A percentile compares a stretch with the other conserved stretches of the same genome.
phyloP scores from a whole-genome alignment of 2,113 vertebrate species.

The Aleadryas rufinucha region DNA sequence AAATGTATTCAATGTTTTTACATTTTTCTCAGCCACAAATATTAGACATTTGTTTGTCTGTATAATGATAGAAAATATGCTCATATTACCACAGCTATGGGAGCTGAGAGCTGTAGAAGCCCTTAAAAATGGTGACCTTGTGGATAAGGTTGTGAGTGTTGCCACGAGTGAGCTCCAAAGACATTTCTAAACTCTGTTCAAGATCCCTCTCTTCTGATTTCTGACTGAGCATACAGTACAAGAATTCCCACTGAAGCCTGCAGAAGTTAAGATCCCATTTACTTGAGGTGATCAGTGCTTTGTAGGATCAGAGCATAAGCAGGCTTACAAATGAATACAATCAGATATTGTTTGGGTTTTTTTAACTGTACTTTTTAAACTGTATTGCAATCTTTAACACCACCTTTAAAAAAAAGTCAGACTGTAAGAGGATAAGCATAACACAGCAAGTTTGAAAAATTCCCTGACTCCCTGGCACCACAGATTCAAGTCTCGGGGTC shows the following conservation, averaged over 20 bases:
- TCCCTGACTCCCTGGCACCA: constrained; percentile 17
- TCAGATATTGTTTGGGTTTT: not conserved
- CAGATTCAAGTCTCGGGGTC: not conserved
- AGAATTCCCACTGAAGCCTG: not conserved
- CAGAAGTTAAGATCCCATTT: not conserved
- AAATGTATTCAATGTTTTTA: not conserved
- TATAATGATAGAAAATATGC: not conserved
- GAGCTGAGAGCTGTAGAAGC: not conserved
- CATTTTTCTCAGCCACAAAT: constrained; percentile 5
- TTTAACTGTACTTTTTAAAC: not conserved
- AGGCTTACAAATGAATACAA: constrained; percentile 36
- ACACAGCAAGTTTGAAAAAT: constrained; percentile 38
- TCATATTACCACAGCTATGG: not conserved
- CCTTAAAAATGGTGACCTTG: constrained; percentile 2
- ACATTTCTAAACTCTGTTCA: not conserved
- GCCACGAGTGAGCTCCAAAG: not conserved
- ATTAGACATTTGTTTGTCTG: constrained; percentile 12
- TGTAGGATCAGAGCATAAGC: not conserved
- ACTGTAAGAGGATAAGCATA: constrained; percentile 45
- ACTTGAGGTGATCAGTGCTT: not conserved
- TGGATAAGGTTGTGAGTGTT: not conserved
- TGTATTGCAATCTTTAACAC: not conserved
- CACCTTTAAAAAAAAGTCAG: not conserved
- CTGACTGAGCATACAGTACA: not conserved
- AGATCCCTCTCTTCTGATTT: not conserved